phyloP scores from a whole-genome alignment of 2,113 vertebrate species.

The Chrysemys picta region DNA sequence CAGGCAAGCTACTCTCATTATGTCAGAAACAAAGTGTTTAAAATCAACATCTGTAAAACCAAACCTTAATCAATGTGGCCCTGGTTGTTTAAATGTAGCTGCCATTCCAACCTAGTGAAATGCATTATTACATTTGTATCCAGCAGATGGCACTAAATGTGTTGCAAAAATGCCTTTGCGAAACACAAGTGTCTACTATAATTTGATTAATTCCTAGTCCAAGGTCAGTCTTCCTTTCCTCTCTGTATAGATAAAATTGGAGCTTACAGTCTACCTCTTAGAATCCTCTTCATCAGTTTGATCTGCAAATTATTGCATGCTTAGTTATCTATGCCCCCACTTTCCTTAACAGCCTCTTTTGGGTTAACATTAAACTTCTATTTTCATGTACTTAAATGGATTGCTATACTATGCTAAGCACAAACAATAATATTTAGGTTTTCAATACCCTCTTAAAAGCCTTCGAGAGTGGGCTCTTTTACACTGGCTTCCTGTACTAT shows the following conservation, averaged over 20 bases:
- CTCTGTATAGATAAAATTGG: not conserved
- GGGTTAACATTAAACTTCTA: not conserved
- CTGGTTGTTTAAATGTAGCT: not conserved
- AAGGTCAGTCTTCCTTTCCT: not conserved
- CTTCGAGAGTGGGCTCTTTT: not conserved
- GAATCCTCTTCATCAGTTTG: not conserved
- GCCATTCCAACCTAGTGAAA: not conserved
- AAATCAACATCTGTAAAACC: not conserved
- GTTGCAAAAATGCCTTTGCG: slow-evolving; percentile 1
- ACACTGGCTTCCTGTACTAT: not conserved
- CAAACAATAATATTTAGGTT: not conserved
- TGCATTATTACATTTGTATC: not conserved
- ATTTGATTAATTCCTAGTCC: not conserved
- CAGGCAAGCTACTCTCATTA: not conserved
- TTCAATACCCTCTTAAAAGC: not conserved
- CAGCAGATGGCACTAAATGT: slow-evolving; percentile 74
- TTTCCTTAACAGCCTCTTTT: not conserved
- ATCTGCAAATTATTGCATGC: not conserved
- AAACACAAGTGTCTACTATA: not conserved
- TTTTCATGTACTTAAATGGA: not conserved
- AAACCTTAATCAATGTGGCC: not conserved
- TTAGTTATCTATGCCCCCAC: not conserved
- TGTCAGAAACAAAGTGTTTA: not conserved
- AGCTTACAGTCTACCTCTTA: not conserved
- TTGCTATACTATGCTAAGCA: not conserved